Conservation (phyloP, 2,888 invertebrate genomes). For the Morinoia aosen region DNA sequence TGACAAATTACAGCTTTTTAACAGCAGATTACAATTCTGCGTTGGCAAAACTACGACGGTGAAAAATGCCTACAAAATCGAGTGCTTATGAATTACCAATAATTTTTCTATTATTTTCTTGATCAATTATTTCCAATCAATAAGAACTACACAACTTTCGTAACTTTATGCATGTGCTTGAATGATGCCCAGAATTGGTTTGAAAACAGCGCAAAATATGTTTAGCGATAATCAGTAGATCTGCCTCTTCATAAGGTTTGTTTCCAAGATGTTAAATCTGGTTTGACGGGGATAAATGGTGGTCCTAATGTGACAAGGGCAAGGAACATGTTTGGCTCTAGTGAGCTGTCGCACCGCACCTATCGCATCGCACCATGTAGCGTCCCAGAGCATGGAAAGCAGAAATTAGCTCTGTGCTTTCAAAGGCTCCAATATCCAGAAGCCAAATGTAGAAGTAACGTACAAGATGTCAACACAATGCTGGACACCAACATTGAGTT, state of each 20-base stretch:
- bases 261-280: background rate
- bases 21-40: background rate
- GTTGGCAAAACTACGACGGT: too few species aligned
- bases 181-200: too few species aligned
- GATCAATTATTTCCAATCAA: background rate
- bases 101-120: background rate
- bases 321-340: background rate
- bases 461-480: background rate
- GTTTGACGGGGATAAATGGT: background rate
- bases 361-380: background rate
- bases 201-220: too few species aligned
- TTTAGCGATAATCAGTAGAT: background rate
- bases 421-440: background rate
- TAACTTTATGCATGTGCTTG: background rate
- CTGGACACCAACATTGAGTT: background rate
- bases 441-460: background rate
- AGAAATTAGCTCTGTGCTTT: background rate
- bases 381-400: background rate
- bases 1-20: background rate
- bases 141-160: background rate
- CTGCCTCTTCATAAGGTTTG: background rate
- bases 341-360: background rate
- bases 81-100: background rate
- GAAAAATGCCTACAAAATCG: background rate
- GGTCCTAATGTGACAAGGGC: background rate